Evolutionary conservation across 1,140 invertebrate genomes (phyloP), one percentile per base, ranked within the genome.

Genomic region (Bombus consobrinus): DNA sequence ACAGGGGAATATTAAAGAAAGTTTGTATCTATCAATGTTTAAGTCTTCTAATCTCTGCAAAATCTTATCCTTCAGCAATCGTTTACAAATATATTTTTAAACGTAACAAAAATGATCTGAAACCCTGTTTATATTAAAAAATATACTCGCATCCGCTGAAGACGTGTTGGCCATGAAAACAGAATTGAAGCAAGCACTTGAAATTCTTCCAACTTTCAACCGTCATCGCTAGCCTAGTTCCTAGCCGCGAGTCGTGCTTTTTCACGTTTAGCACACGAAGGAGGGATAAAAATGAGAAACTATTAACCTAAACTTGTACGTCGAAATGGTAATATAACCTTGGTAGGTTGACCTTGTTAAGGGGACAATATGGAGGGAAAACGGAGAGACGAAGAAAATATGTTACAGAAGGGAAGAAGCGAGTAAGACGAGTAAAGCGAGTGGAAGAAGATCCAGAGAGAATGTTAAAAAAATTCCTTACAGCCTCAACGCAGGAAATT

Each of bases 311-410:
- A 90, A 92, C 91, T 93, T 90, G 87, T 89, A 87, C 88, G 92
- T 93, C 82, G 86, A 82, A 88, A 93, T 93, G 89, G 91, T 81
- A 92, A 93, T 91, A 87, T 85, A 91, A 86, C 89, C 91, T 93
- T 88, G 83, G 90, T 90, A 87, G 88, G 77, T 89, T 93, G 93
- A 93, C 92, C 93, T 94, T 94, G 91, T 86, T 87, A 88, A 87
- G 80, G 88, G 87, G 88, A 88, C 74, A 81, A 75, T 75, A 57
- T 28, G 1, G 81, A 87, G 74, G 83, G 81, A 79, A 72, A 79
- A 37, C 62, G 84, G 85, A 71, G 66, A 66, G 69, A 43, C 15
- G 47, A 18, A 47, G 47, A 47, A 71, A 43, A 62, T 37, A 12
- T 34, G 59, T 57, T 41, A 64, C 37, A 37, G 22, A 53, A 62